Evolutionary conservation across 2,113 vertebrate genomes (phyloP).

Genomic region (Tragulus kanchil): DNA sequence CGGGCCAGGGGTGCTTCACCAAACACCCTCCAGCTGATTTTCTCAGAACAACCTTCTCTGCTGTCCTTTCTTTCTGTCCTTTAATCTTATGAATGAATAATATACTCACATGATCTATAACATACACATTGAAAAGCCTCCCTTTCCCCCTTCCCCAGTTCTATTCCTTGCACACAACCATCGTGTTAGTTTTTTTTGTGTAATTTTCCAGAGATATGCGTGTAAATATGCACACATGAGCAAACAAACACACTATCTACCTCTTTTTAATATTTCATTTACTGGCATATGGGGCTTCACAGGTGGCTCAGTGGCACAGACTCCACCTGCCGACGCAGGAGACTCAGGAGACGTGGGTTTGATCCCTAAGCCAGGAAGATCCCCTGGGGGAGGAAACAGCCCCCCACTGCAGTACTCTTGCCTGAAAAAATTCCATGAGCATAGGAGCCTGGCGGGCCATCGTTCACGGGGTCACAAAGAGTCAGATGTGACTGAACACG

Average conservation of each 20-base stretch:
- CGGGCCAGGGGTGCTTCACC: background rate
- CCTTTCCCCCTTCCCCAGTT: background rate
- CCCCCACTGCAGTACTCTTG: background rate
- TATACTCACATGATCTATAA: background rate
- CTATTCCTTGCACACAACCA: background rate
- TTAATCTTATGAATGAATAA: background rate
- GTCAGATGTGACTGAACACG: background rate
- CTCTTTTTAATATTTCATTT: background rate
- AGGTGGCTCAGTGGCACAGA: background rate
- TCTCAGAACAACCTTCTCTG: background rate
- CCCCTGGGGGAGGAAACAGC: background rate
- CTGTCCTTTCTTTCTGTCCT: background rate
- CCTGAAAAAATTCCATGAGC: background rate
- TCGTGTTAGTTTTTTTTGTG: background rate
- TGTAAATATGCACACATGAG: background rate
- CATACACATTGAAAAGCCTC: background rate
- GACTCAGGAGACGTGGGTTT: background rate
- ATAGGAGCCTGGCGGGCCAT: background rate
- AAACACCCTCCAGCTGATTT: background rate
- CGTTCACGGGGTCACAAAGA: background rate
- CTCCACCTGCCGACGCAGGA: background rate
- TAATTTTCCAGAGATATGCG: background rate
- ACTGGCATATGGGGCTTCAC: background rate
- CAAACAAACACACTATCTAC: background rate
- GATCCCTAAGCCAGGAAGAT: background rate